phyloP scores from a whole-genome alignment of 2,113 vertebrate species.

The Tiliqua scincoides region DNA sequence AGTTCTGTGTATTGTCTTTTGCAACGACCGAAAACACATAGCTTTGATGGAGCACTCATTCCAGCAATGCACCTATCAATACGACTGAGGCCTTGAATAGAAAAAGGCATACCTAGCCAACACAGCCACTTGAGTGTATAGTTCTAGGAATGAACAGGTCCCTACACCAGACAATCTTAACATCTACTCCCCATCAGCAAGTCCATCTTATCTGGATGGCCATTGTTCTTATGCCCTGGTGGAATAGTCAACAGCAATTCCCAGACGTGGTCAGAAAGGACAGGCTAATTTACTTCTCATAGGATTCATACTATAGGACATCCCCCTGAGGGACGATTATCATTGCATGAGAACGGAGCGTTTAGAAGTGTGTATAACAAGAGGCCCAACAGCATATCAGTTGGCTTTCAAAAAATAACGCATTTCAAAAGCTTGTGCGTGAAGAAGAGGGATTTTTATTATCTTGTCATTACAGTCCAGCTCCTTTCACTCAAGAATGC shows the following conservation, averaged over 20 bases:
- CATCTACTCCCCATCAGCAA: too few species aligned
- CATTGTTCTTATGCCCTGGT: not conserved
- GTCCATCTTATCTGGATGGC: not conserved
- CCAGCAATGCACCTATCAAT: too few species aligned
- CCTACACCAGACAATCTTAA: too few species aligned
- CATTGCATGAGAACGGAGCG: not conserved
- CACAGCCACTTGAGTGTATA: too few species aligned
- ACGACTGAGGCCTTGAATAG: too few species aligned
- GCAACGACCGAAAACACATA: too few species aligned
- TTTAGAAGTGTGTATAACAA: constrained; percentile 13
- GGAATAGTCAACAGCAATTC: not conserved
- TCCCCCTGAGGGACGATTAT: not conserved
- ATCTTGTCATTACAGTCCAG: not conserved
- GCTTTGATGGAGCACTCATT: too few species aligned
- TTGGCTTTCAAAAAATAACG: not conserved
- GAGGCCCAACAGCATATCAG: not conserved
- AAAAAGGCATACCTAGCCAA: too few species aligned
- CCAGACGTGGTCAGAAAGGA: not conserved
- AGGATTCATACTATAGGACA: not conserved
- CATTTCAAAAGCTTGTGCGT: not conserved
- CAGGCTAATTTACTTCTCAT: not conserved
- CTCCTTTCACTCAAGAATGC: not conserved
- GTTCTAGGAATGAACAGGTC: too few species aligned
- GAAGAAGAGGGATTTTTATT: constrained; percentile 26
- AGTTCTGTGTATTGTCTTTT: too few species aligned